Conservation (phyloP, 2,888 invertebrate species). For the Meandrusa payeni region DNA sequence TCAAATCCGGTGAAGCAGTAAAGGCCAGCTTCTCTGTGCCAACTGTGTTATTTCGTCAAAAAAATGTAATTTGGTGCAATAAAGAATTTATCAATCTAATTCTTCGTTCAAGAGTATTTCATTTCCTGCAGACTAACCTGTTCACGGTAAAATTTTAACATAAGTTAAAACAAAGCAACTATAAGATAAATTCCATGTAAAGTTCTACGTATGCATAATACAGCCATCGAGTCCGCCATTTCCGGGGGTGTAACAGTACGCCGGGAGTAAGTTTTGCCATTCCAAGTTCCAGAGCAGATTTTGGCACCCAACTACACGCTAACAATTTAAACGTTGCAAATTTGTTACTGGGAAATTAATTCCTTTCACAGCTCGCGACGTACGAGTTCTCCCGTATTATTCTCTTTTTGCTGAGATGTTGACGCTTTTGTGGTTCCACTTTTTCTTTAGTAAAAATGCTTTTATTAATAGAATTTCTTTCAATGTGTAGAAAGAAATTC, state of each 20-base stretch:
- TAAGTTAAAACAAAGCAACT: too few relatives aligned
- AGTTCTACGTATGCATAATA: slow-evolving; percentile 13
- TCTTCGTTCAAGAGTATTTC: too few relatives aligned
- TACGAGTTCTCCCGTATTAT: slow-evolving; percentile 22
- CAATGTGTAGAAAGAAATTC: too few relatives aligned
- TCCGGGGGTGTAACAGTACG: slow-evolving; percentile 1
- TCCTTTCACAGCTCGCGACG: slow-evolving; percentile 42
- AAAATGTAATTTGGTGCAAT: too few relatives aligned
- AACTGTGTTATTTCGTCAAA: too few relatives aligned
- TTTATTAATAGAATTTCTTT: too few relatives aligned
- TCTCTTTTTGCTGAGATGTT: slow-evolving; percentile 12
- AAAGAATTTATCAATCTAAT: too few relatives aligned
- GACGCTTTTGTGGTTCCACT: slow-evolving; percentile 15
- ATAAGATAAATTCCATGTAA: slow-evolving; percentile 9
- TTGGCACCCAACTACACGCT: slow-evolving; percentile 44
- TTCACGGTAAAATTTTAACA: background rate
- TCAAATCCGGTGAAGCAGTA: too few relatives aligned
- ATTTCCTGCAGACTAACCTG: background rate
- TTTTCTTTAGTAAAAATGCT: slow-evolving; percentile 4
- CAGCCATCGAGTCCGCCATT: slow-evolving; percentile 12
- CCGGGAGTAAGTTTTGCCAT: slow-evolving; percentile 20
- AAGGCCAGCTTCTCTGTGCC: too few relatives aligned
- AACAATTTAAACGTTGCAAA: slow-evolving; percentile 55
- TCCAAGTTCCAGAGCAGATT: slow-evolving; percentile 44
- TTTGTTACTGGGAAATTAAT: slow-evolving; percentile 66